Evolutionary conservation across 2,113 vertebrate genomes (phyloP).

Genomic region (Tetraodon nigroviridis): DNA sequence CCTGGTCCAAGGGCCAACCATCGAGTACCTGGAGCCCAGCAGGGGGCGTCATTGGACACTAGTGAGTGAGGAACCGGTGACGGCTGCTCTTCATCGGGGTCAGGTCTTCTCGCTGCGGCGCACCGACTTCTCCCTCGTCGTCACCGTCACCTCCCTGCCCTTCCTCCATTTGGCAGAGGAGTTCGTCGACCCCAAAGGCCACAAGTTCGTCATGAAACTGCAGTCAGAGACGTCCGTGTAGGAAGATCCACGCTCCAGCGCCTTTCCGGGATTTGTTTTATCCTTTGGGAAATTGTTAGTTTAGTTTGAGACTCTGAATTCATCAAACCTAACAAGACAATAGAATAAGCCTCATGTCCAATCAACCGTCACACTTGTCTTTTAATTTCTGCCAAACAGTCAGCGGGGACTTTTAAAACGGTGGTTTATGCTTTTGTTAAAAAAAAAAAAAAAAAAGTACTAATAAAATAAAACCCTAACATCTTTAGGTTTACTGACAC

Average conservation of each 20-base stretch:
- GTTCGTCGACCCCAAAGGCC: constrained; percentile 92
- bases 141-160: constrained; percentile 83
- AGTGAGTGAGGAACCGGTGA: constrained; percentile 91
- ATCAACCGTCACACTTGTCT: neutral
- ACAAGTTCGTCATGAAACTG: constrained; percentile 95
- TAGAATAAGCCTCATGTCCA: neutral
- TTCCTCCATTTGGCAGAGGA: constrained; percentile 88
- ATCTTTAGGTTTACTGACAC: neutral
- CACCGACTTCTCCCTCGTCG: constrained; percentile 88
- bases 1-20: constrained; percentile 82
- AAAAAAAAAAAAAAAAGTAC: neutral
- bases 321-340: neutral
- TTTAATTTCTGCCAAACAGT: neutral
- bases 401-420: too few relatives aligned
- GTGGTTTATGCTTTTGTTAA: too few relatives aligned
- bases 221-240: constrained; percentile 94
- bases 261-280: neutral
- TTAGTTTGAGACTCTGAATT: neutral
- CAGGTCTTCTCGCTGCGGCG: constrained; percentile 85
- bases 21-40: constrained; percentile 89
- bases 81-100: constrained; percentile 79
- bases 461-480: too few relatives aligned
- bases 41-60: constrained; percentile 88
- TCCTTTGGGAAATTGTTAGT: neutral
- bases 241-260: rapidly evolving